These are phyloP conservation scores for Heliornis fulica DNA, from an alignment of 2,113 vertebrate species.

Conservation along the genomic window DNA sequence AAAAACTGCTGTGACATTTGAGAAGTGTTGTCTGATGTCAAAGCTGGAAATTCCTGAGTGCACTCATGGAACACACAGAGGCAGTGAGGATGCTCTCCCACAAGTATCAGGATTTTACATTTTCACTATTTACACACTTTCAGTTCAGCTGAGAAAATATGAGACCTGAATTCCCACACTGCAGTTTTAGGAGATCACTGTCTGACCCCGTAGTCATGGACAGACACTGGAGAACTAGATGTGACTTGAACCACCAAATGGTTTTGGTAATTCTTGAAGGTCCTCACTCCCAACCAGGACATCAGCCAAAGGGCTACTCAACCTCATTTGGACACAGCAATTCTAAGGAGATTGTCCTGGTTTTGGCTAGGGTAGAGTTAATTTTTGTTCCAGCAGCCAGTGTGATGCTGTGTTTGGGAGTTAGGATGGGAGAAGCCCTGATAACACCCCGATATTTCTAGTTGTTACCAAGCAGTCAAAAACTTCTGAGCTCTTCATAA, in stretches of 20 bases:
- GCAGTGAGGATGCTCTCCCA: neutral
- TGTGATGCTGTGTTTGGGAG: too few species aligned
- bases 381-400: too few species aligned
- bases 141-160: neutral
- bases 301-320: rapidly evolving
- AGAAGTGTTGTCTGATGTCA: too few species aligned
- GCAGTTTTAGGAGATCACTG: neutral
- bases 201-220: neutral
- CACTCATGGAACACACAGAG: neutral
- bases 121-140: neutral
- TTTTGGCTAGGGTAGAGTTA: too few species aligned
- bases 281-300: too few species aligned
- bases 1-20: too few species aligned
- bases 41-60: too few species aligned
- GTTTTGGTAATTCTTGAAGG: neutral
- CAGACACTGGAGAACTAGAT: neutral
- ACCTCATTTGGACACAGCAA: neutral
- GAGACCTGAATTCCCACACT: neutral
- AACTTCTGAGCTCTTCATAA: too few species aligned
- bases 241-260: neutral
- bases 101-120: neutral
- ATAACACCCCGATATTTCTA: too few species aligned
- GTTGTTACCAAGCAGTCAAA: too few species aligned
- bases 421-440: too few species aligned
- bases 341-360: neutral